A percentile compares a stretch with the other conserved stretches of the same genome.
Conservation (phyloP, 2,113 vertebrate genomes). For the Pagrus major region DNA sequence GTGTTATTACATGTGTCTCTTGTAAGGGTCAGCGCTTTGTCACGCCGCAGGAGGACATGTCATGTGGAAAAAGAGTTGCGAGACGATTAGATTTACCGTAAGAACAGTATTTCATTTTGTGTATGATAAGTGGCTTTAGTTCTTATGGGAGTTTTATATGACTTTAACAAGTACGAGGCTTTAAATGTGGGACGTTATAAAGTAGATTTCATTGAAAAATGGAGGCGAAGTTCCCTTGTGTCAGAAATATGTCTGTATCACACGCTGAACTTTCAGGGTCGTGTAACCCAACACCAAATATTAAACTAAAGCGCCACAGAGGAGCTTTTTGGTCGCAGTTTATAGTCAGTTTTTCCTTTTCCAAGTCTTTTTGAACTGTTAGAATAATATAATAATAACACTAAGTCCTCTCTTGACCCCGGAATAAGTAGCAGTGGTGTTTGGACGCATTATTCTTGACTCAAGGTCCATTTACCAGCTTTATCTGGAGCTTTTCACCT, state of each 20-base stretch:
- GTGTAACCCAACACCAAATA: not conserved
- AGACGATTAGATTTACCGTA: slow-evolving; percentile 18
- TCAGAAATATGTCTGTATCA: not conserved
- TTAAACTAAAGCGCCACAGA: not conserved
- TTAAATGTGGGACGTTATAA: slow-evolving; percentile 12
- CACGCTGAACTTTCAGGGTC: not conserved
- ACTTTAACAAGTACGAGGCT: slow-evolving; percentile 41
- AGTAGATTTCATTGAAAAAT: not conserved
- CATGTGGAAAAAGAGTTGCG: slow-evolving; percentile 47
- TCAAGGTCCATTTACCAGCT: not conserved
- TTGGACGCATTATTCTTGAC: not conserved
- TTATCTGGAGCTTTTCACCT: not conserved
- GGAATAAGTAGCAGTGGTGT: not conserved
- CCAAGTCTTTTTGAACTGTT: not conserved
- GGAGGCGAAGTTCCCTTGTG: not conserved
- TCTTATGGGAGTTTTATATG: slow-evolving; percentile 31
- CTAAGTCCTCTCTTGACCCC: not conserved
- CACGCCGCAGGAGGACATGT: slow-evolving; percentile 27
- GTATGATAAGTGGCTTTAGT: slow-evolving; percentile 35
- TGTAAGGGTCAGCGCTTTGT: slow-evolving; percentile 27
- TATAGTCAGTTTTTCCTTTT: not conserved
- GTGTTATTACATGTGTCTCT: slow-evolving; percentile 58
- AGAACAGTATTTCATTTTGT: slow-evolving; percentile 37
- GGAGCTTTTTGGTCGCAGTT: not conserved
- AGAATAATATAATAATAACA: not conserved